Evolutionary conservation across 2,113 vertebrate genomes (phyloP).

Genomic region (Aphyosemion australe): DNA sequence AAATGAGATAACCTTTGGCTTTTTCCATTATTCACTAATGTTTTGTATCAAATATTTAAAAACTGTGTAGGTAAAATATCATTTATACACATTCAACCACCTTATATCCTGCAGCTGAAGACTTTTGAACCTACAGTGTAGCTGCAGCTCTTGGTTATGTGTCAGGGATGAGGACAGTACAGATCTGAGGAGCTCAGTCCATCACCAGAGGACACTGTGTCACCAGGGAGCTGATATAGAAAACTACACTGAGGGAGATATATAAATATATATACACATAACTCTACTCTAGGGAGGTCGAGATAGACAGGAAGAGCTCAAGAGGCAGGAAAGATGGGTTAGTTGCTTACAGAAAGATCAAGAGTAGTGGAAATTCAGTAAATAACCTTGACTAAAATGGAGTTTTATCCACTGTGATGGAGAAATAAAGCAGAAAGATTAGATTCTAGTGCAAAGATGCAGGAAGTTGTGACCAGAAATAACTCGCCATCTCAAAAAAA

Average conservation of each 20-base stretch:
- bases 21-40: too few species aligned
- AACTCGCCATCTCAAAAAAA: too few species aligned
- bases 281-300: conserved; percentile 11
- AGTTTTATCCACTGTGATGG: background rate
- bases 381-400: background rate
- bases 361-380: background rate
- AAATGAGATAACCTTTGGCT: too few species aligned
- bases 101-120: conserved; percentile 5
- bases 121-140: background rate
- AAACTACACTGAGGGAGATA: background rate
- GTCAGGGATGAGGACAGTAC: conserved; percentile 1
- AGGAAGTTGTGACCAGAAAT: too few species aligned
- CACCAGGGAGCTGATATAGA: conserved; percentile 19
- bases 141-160: conserved; percentile 14
- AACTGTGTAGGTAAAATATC: too few species aligned
- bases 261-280: conserved; percentile 12
- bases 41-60: too few species aligned
- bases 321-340: background rate
- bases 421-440: background rate
- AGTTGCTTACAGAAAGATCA: background rate
- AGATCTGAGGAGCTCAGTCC: conserved; percentile 22
- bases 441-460: background rate
- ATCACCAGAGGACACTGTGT: conserved; percentile 25
- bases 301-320: background rate
- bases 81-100: background rate